These are phyloP conservation scores for Euura lappo DNA, from an alignment of 1,140 invertebrate genomes.

Conservation along the genomic window DNA sequence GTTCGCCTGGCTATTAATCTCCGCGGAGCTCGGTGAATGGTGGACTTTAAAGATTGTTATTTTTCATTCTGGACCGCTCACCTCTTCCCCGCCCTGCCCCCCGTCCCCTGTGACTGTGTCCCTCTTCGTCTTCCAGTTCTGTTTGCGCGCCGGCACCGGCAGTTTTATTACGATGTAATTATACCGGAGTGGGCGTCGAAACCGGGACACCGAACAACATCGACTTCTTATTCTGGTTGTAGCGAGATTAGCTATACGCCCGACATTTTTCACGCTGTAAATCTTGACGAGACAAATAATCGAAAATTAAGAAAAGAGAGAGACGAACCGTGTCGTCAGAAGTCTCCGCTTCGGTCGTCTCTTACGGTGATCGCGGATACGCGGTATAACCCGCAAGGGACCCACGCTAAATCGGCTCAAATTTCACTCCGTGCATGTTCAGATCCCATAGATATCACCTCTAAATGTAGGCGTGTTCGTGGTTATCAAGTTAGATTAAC, in stretches of 20 bases:
- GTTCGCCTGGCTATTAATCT: background rate
- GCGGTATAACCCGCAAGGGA: no score
- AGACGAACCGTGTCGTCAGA: no score
- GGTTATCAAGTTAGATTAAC: conserved; percentile 32
- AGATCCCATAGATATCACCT: conserved; percentile 17
- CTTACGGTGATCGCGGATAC: no score
- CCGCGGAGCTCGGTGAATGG: background rate
- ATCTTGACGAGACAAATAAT: no score
- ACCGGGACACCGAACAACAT: no score
- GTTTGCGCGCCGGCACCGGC: no score
- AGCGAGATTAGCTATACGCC: no score
- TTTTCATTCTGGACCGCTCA: background rate
- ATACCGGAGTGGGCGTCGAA: background rate
- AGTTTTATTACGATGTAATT: background rate
- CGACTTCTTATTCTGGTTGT: no score
- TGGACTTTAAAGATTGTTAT: background rate
- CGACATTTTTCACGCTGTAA: no score
- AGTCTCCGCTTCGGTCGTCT: no score
- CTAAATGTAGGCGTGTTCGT: conserved; percentile 18
- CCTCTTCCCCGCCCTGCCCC: no score
- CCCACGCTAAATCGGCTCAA: background rate
- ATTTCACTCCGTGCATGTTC: conserved; percentile 22
- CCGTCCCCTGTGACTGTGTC: background rate
- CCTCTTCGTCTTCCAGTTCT: background rate
- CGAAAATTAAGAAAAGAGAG: no score